Base-by-base conservation (phyloP, 2,113 vertebrate genomes). In the Nyctereutes procyonoides region DNA sequence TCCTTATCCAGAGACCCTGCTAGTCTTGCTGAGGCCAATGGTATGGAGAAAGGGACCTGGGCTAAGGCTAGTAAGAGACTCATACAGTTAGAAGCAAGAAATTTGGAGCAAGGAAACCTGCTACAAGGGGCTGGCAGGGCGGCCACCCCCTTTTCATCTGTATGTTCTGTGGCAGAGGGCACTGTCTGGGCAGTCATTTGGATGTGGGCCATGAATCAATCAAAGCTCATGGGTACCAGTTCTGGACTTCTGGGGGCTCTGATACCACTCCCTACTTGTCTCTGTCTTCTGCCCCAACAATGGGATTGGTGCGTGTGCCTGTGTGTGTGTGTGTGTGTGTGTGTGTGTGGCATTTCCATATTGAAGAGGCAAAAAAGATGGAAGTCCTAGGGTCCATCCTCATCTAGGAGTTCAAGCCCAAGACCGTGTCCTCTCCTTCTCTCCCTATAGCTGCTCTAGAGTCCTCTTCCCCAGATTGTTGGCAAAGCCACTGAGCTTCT, bases 401-500 rank as follows among this genome's bases (percentile, higher is more conserved):
- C 43, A 22, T 6, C n/a, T 0, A 22, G 30, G 32, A 84, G 84
- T 56, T 83, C 56, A 43, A 60, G n/a, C 53, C 65, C 35, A 48
- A 60, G 58, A 65, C 38, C 26, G 71, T 48, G 58, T 85, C 96
- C 53, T 53, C 87, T 96, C 58, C 15, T 43, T 96, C 22, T 86
- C 26, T 56, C 74, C 28, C 48, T 55, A 62, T 26, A 55, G 87
- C 80, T 69, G 58, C 69, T 93, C 84, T 88, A 28, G 53, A 94
- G 80, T 96, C 85, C 43, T 95, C 95, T 96, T 74, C 87, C 38
- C 93, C 90, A 95, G 94, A 92, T 82, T 95, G 81, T 35, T 96
- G 93, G 96, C 97, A 96, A 92, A 92, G 81, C 90, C 92, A 88
- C 80, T 32, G 84, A 96, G 67, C 95, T 94, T 98, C 98, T 97